A percentile compares a stretch with the other conserved stretches of the same genome.
phyloP scores from a whole-genome alignment of 92 coral and sea anemone genomes.

The Muricea muricata region DNA sequence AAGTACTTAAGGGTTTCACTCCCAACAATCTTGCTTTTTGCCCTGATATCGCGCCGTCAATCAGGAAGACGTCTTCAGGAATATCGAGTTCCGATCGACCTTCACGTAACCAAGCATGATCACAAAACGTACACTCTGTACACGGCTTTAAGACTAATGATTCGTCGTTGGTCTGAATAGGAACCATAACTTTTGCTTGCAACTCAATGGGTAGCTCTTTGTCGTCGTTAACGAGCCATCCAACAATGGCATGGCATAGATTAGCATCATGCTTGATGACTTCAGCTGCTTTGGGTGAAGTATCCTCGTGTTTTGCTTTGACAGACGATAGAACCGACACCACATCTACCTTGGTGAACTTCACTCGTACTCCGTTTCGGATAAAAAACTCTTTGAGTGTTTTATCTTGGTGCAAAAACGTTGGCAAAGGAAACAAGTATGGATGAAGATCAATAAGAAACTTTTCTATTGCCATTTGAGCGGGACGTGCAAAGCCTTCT shows the following conservation, averaged over 20 bases:
- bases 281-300: background rate
- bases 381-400: slow-evolving; percentile 52
- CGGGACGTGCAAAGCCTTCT: slow-evolving; percentile 74
- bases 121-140: slow-evolving; percentile 76
- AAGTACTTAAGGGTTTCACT: slow-evolving; percentile 75
- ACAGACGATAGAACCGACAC: slow-evolving; percentile 64
- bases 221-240: slow-evolving; percentile 77
- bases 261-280: slow-evolving; percentile 59
- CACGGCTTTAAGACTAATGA: slow-evolving; percentile 74
- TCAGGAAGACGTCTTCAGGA: slow-evolving; percentile 64
- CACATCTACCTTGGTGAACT: slow-evolving; percentile 58
- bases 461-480: slow-evolving; percentile 49
- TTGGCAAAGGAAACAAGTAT: slow-evolving; percentile 65
- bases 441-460: slow-evolving; percentile 72
- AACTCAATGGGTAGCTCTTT: slow-evolving; percentile 50
- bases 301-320: slow-evolving; percentile 63
- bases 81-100: slow-evolving; percentile 68
- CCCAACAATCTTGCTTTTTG: slow-evolving; percentile 71
- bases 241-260: slow-evolving; percentile 67
- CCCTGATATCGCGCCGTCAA: slow-evolving; percentile 69
- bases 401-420: slow-evolving; percentile 26
- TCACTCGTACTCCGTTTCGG: slow-evolving; percentile 66
- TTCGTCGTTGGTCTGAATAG: slow-evolving; percentile 68
- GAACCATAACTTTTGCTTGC: slow-evolving; percentile 69
- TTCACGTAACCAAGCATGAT: slow-evolving; percentile 77